Percentiles rank a stretch among this genome's conserved stretches.
Evolutionary conservation across 1,140 invertebrate species (phyloP).

Genomic region (Euura lappo): DNA sequence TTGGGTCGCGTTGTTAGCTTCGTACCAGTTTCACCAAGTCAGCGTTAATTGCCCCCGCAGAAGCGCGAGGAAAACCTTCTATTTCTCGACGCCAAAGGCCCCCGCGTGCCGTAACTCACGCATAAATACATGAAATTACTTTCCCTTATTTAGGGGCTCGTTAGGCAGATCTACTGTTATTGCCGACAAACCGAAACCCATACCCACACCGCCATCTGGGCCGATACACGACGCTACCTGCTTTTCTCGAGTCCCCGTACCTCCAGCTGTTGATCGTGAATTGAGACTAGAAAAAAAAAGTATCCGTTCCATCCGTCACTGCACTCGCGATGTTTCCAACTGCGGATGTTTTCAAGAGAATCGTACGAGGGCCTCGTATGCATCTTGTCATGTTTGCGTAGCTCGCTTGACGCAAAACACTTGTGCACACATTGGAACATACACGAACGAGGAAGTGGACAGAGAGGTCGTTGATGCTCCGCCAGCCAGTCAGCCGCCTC

Average conservation of each 20-base stretch:
- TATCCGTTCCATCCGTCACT: neutral
- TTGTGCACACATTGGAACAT: neutral
- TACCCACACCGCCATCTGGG: conserved; percentile 28
- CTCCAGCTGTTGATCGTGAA: neutral
- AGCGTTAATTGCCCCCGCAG: conserved; percentile 55
- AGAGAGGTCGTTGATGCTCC: neutral
- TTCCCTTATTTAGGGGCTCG: conserved; percentile 59
- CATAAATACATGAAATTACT: conserved; percentile 63
- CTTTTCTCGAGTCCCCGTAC: neutral
- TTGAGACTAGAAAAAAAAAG: neutral
- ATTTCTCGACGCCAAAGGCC: neutral
- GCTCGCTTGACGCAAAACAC: conserved; percentile 5
- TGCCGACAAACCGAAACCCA: conserved; percentile 49
- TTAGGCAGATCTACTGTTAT: conserved; percentile 61
- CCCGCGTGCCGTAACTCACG: conserved; percentile 51
- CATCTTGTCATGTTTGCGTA: neutral
- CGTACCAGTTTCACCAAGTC: conserved; percentile 49
- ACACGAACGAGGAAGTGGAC: neutral
- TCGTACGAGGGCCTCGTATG: neutral
- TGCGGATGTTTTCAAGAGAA: neutral
- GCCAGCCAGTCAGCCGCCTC: neutral
- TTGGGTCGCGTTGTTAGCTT: conserved; percentile 30
- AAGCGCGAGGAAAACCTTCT: conserved; percentile 30
- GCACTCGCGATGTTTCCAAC: neutral
- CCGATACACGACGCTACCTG: neutral